Percentiles rank a stretch among this genome's conserved stretches.
Conservation (phyloP, 2,888 invertebrate genomes). For the Orchestes rusci region DNA sequence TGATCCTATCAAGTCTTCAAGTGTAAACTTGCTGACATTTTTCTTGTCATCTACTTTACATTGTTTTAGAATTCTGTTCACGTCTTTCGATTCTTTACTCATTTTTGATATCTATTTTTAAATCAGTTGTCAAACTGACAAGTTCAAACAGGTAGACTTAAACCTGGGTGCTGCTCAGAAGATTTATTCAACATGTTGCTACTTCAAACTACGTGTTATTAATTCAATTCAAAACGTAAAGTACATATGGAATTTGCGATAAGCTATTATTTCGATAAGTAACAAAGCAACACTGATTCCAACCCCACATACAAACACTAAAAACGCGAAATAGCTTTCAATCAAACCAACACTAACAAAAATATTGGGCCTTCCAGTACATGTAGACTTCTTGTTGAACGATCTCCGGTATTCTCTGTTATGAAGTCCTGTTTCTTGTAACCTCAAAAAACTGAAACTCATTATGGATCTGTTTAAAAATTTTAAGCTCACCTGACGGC, state of each 20-base stretch:
- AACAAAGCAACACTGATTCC: not conserved
- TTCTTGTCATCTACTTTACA: constrained; percentile 23
- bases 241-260: too few species aligned
- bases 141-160: too few species aligned
- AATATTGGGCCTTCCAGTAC: constrained; percentile 12
- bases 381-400: constrained; percentile 9
- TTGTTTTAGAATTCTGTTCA: constrained; percentile 17
- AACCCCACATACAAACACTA: constrained; percentile 6
- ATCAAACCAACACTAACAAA: constrained; percentile 18
- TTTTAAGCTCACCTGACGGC: constrained; percentile 16
- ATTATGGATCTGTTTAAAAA: too few species aligned
- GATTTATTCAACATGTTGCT: too few species aligned
- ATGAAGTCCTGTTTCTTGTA: constrained; percentile 17
- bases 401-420: constrained; percentile 14
- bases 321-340: constrained; percentile 12
- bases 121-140: too few species aligned
- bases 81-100: constrained; percentile 4
- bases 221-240: too few species aligned
- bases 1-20: constrained; percentile 33
- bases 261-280: not conserved
- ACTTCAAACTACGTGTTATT: too few species aligned
- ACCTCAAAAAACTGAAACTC: constrained; percentile 15
- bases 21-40: constrained; percentile 19
- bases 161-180: too few species aligned
- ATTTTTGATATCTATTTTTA: too few species aligned